Percentiles rank a stretch among this genome's conserved stretches.
These are phyloP conservation scores for Nebria salina DNA, from an alignment of 2,888 invertebrate genomes.

Conservation along the genomic window DNA sequence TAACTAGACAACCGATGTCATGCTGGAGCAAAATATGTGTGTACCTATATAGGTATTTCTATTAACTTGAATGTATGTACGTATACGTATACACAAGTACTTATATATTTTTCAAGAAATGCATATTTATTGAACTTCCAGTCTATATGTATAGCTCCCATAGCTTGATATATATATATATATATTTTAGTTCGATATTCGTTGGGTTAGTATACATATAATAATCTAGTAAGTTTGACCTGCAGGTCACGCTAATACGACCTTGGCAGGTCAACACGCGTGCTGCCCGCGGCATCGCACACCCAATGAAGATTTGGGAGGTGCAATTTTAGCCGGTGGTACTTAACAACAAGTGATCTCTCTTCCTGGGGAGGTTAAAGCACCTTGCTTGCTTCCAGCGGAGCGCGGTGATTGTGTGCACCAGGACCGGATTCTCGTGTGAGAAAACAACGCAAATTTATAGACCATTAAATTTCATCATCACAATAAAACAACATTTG, in stretches of 20 bases:
- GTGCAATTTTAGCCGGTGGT: slow-evolving; percentile 43
- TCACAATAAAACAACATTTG: background rate
- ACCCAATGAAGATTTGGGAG: background rate
- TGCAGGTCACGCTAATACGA: slow-evolving; percentile 19
- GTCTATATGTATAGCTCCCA: no score
- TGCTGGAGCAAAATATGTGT: no score
- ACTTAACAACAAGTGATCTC: slow-evolving; percentile 44
- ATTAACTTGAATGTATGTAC: background rate
- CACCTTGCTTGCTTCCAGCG: slow-evolving; percentile 22
- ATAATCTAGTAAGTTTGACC: background rate
- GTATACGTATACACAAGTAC: background rate
- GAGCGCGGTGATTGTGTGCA: slow-evolving; percentile 14
- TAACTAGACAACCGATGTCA: background rate
- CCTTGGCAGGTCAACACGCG: slow-evolving; percentile 26
- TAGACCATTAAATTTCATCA: slow-evolving; percentile 15
- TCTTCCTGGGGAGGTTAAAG: slow-evolving; percentile 3
- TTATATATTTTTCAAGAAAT: background rate
- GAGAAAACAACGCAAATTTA: slow-evolving; percentile 12
- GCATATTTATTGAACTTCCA: no score
- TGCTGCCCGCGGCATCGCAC: background rate
- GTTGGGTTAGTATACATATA: no score
- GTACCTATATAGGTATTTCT: background rate
- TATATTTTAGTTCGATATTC: no score
- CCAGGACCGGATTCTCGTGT: slow-evolving; percentile 9
- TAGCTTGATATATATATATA: no score